Base-by-base conservation (phyloP, 2,113 vertebrate species). In the Lamprotornis superbus region DNA sequence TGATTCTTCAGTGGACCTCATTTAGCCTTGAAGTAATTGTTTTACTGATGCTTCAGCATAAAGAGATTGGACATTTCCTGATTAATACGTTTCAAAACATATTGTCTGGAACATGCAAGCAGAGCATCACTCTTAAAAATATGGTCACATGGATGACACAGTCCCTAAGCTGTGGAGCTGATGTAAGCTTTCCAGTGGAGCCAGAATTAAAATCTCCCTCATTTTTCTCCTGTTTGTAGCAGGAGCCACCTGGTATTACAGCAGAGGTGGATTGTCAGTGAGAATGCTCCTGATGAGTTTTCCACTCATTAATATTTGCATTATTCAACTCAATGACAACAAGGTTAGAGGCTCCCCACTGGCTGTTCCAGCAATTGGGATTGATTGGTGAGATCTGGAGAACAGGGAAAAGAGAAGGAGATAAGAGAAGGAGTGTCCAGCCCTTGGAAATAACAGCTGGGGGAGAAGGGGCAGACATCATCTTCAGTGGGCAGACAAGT, bases 1-100 rank as follows among this genome's bases (percentile, higher is more conserved):
- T 65, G 92, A 93, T 96, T 97, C 63, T 87, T 97, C 90, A 75
- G 39, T 87, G 79, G 83, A 84, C 52, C 81, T 96, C 85, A 0
- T 92, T 93, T 97, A 86, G 77, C 63, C 93, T 94, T 89, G 35
- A 47, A 97, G 80, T 93, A 95, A 97, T 95, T 97, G 80, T 95
- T 95, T 95, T 90, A 81, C 89, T 96, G 78, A 82, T 87, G 89
- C 73, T 84, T 95, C 75, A 83, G 52, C 89, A 90, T 88, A 73
- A 83, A 95, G 53, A 92, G 59, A 83, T 77, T 83, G 55, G 95
- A 69, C 92, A 71, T 89, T 85, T 95, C 42, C 28, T 88, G 89
- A 97, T 82, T 92, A 97, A 96, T 90, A 77, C 77, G 47, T 93
- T 95, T 95, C 93, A 93, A 92, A 94, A 88, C 18, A 22, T 84